These are phyloP conservation scores for Muntiacus reevesi DNA, from an alignment of 2,113 vertebrate genomes.

Conservation along the genomic window DNA sequence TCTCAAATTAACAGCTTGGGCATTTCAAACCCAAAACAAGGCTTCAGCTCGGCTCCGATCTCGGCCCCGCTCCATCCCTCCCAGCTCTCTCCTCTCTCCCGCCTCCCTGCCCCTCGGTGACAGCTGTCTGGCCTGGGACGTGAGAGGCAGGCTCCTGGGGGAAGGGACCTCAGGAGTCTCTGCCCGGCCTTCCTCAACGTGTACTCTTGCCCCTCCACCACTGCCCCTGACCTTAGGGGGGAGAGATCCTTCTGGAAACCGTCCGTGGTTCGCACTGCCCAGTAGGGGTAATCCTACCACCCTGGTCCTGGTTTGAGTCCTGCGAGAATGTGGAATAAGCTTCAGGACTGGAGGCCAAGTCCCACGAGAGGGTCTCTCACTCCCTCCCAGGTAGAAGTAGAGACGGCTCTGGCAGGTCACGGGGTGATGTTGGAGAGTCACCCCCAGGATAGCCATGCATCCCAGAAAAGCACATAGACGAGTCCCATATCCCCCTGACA, in stretches of 20 bases:
- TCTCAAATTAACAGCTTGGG: conserved; percentile 65
- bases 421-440: fast-evolving
- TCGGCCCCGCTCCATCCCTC: neutral
- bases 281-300: neutral
- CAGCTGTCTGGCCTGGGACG: fast-evolving
- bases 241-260: neutral
- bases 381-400: neutral
- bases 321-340: fast-evolving
- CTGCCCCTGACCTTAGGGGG: neutral
- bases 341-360: neutral
- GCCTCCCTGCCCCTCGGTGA: neutral
- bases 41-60: neutral
- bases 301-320: neutral
- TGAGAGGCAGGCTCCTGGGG: neutral
- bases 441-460: too few relatives aligned
- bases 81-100: fast-evolving
- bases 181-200: neutral
- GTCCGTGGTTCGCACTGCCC: neutral
- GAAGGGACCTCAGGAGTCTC: neutral
- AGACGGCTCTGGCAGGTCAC: neutral
- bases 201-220: neutral
- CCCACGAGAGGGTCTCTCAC: fast-evolving
- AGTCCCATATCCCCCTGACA: neutral
- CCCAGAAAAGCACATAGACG: neutral
- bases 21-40: conserved; percentile 56